Conservation (phyloP, 2,113 vertebrate genomes). For the Myocastor coypus region DNA sequence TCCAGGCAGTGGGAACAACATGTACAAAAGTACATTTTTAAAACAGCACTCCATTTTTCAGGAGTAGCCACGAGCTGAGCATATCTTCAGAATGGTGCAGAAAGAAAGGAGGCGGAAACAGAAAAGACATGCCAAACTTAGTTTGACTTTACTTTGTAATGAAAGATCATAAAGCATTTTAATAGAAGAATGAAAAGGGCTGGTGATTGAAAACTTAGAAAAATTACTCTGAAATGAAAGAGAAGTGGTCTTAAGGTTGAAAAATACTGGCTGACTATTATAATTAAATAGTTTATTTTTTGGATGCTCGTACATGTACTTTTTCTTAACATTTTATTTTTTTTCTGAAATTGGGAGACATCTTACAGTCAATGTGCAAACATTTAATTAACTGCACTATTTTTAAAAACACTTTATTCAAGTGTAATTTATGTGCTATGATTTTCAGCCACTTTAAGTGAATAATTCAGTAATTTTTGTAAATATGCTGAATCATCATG, state of each 20-base stretch:
- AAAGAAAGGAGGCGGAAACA: constrained; percentile 17
- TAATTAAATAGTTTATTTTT: not conserved
- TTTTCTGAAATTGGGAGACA: constrained; percentile 3
- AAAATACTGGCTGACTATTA: not conserved
- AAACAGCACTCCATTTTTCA: constrained; percentile 54
- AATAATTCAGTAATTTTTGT: not conserved
- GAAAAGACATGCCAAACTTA: not conserved
- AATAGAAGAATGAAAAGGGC: not conserved
- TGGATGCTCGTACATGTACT: not conserved
- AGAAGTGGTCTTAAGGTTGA: not conserved
- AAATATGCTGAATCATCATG: not conserved
- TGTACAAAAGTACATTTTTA: constrained; percentile 51
- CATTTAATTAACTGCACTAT: constrained; percentile 3
- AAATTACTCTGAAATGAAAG: constrained; percentile 20
- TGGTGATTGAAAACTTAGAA: constrained; percentile 34
- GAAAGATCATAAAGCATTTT: constrained; percentile 31
- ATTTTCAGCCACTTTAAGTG: not conserved
- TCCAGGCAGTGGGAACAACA: constrained; percentile 61
- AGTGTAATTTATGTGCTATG: not conserved
- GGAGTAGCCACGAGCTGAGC: not conserved
- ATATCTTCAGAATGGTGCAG: not conserved
- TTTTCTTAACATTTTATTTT: not conserved
- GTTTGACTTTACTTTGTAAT: not conserved
- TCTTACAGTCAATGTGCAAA: not conserved
- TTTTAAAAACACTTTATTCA: not conserved